Evolutionary conservation across 2,888 invertebrate species (phyloP), one percentile per base, ranked within the genome.

Genomic region (Drosophila buzzatii): DNA sequence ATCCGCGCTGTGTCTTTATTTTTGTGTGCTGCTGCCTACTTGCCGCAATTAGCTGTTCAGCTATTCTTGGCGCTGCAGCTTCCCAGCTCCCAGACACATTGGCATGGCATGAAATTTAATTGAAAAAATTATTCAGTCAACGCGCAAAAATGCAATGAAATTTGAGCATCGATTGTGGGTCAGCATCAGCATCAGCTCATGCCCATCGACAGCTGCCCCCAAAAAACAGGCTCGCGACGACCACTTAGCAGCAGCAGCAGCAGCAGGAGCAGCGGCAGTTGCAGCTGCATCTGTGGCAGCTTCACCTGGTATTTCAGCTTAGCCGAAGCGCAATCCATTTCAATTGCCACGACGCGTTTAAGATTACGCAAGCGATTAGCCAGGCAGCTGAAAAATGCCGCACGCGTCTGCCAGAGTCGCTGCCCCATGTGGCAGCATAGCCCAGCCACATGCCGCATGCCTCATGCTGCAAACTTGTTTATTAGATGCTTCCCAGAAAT

Each of bases 301-400:
- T 67, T 52, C 70, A 52, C 70, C 85, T 79, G 85, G 82, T 82
- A 71, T 74, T 59, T 33, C n/a, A 52, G 60, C 70, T 66, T 55
- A 51, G 75, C 79, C 75, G 35, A 39, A 61, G 56, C 62, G 87
- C 83, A 84, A 84, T 84, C 87, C 85, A 90, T 88, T 85, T 90
- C 85, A 85, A 85, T 85, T 85, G 89, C 89, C 71, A 77, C 84
- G 69, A 70, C 81, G 87, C 91, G 89, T 86, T 90, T 89, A 80
- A 89, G 91, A 91, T 87, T 87, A 89, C 87, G 82, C 84, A 82
- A 76, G 66, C 87, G 89, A 91, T 89, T 90, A 89, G 80, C 79
- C 73, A 70, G 85, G 91, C 90, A 91, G 90, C 90, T 90, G 89
- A 79, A 91, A 91, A 90, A 89, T 89, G 89, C 79, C 72, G 79